Evolutionary conservation across 2,888 invertebrate species (phyloP).

Genomic region (Lysandra bellargus): DNA sequence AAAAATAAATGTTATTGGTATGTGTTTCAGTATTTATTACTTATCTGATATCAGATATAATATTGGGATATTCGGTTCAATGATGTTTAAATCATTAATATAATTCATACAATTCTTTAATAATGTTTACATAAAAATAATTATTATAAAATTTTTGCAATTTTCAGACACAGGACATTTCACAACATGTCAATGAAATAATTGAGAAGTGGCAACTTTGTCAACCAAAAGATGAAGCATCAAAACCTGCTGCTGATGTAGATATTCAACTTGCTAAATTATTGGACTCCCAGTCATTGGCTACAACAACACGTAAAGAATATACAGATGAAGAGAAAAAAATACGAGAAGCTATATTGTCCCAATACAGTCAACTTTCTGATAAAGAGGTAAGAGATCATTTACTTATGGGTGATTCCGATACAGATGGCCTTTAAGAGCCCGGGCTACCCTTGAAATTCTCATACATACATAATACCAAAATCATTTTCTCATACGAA

Average conservation of each 20-base stretch:
- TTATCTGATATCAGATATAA: neutral
- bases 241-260: slow-evolving; percentile 64
- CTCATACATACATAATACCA: too few relatives aligned
- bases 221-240: slow-evolving; percentile 72
- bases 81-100: too few relatives aligned
- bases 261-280: slow-evolving; percentile 85
- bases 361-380: slow-evolving; percentile 91
- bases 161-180: slow-evolving; percentile 82
- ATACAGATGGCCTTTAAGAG: too few relatives aligned
- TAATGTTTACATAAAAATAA: neutral
- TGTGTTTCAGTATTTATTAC: neutral
- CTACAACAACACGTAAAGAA: slow-evolving; percentile 85
- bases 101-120: too few relatives aligned
- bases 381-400: slow-evolving; percentile 80
- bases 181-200: slow-evolving; percentile 84
- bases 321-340: slow-evolving; percentile 92
- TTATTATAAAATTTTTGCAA: slow-evolving; percentile 24
- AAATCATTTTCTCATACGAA: too few relatives aligned
- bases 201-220: slow-evolving; percentile 85
- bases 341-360: slow-evolving; percentile 91
- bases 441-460: too few relatives aligned
- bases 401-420: neutral
- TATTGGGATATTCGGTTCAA: too few relatives aligned
- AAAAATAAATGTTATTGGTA: neutral
- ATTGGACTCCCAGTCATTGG: slow-evolving; percentile 86